A percentile compares a stretch with the other conserved stretches of the same genome.
phyloP scores from a whole-genome alignment of 2,113 vertebrate genomes.

The Garra rufa region DNA sequence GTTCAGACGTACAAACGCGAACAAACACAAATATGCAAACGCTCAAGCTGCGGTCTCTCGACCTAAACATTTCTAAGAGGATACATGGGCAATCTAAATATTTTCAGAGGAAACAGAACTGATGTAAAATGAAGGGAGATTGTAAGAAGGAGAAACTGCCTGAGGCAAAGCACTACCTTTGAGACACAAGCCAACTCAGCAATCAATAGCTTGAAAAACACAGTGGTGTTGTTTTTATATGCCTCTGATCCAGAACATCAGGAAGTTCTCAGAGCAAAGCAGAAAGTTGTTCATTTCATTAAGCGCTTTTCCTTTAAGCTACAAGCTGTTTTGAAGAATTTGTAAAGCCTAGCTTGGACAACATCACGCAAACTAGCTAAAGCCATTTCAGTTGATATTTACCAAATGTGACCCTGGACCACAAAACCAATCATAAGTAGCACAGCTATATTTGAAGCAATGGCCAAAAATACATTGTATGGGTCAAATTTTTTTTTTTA shows the following conservation, averaged over 20 bases:
- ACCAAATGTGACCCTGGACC: no score
- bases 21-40: neutral
- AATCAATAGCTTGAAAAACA: constrained; percentile 36
- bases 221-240: neutral
- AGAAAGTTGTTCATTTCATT: neutral
- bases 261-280: neutral
- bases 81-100: neutral
- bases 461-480: no score
- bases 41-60: neutral
- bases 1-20: neutral
- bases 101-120: constrained; percentile 5
- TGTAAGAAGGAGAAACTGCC: neutral
- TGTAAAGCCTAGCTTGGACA: neutral
- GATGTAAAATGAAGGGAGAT: neutral
- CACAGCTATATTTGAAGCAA: no score
- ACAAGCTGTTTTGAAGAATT: neutral
- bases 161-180: neutral
- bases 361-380: neutral
- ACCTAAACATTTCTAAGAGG: neutral
- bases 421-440: no score
- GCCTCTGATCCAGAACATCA: neutral
- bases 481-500: no score
- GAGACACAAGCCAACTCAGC: constrained; percentile 6
- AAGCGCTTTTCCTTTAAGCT: constrained; percentile 1
- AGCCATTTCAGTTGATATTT: neutral